Percentiles rank a stretch among this genome's conserved stretches.
Evolutionary conservation across 92 coral and sea anemone genomes (phyloP).

Genomic region (Palythoa grandiflora): DNA sequence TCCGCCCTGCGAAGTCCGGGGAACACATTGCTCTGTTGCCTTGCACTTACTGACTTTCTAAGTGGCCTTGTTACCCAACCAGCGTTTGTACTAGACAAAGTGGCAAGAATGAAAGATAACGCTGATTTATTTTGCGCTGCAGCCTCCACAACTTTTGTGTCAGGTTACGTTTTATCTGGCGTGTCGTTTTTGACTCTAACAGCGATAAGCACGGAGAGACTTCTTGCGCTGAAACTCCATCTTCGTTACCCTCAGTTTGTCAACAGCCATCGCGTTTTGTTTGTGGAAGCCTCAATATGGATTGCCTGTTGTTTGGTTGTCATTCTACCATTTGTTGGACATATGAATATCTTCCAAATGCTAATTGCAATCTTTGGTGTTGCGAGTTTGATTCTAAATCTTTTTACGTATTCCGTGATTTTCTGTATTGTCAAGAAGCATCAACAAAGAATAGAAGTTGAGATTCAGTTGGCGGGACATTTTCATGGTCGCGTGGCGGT

Average conservation of each 20-base stretch:
- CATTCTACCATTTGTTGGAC: slow-evolving; percentile 19
- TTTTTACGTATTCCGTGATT: slow-evolving; percentile 21
- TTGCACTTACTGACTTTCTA: slow-evolving; percentile 27
- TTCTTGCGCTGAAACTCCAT: slow-evolving; percentile 31
- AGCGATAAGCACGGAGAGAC: slow-evolving; percentile 35
- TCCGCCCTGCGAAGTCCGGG: slow-evolving; percentile 31
- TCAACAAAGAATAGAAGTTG: slow-evolving; percentile 19
- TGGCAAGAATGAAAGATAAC: slow-evolving; percentile 17
- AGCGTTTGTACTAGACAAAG: slow-evolving; percentile 39
- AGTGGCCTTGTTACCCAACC: slow-evolving; percentile 39
- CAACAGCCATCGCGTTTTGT: slow-evolving; percentile 1
- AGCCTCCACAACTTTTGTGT: slow-evolving; percentile 39
- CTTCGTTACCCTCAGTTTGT: slow-evolving; percentile 31
- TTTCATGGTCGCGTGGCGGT: slow-evolving; percentile 30
- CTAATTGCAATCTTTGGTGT: slow-evolving; percentile 24
- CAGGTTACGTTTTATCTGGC: slow-evolving; percentile 28
- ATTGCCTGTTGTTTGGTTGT: slow-evolving; percentile 11
- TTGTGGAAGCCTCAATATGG: slow-evolving; percentile 21
- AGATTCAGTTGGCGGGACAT: slow-evolving; percentile 5
- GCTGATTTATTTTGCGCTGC: slow-evolving; percentile 10
- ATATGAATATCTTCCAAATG: slow-evolving; percentile 8
- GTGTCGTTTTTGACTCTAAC: slow-evolving; percentile 43
- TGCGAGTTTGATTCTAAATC: slow-evolving; percentile 24
- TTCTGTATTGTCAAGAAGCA: slow-evolving; percentile 35
- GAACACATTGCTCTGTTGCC: slow-evolving; percentile 13